phyloP scores from a whole-genome alignment of 2,113 vertebrate species.

The Albula glossodonta region DNA sequence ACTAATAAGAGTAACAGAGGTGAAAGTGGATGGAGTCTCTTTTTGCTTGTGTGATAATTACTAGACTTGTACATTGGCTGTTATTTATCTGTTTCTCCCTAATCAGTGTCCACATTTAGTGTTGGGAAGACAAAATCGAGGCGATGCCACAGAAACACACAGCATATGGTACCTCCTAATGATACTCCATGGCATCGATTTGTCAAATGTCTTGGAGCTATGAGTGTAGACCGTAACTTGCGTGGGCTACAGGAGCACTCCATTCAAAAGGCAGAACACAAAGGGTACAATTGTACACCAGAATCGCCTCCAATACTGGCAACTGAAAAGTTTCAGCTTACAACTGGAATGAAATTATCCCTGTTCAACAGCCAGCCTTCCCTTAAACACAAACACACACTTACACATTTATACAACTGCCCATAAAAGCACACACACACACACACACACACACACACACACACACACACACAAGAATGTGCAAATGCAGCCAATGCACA shows the following conservation, averaged over 20 bases:
- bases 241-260: not conserved
- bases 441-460: no score
- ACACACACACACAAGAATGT: no score
- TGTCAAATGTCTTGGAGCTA: not conserved
- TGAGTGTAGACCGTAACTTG: not conserved
- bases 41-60: no score
- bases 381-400: not conserved
- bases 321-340: not conserved
- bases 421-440: no score
- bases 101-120: not conserved
- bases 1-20: no score
- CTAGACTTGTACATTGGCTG: no score
- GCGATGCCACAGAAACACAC: not conserved
- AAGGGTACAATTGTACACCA: not conserved
- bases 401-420: no score
- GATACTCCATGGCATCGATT: conserved; percentile 1
- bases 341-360: not conserved
- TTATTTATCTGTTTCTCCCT: no score
- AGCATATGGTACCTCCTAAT: not conserved
- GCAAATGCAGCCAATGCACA: no score
- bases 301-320: not conserved
- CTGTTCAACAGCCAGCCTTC: not conserved
- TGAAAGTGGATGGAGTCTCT: no score
- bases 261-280: not conserved
- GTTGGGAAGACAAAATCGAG: not conserved